phyloP scores from a whole-genome alignment of 30 jellyfish, hydroid and myxozoan genomes.

The Aurelia sp. region DNA sequence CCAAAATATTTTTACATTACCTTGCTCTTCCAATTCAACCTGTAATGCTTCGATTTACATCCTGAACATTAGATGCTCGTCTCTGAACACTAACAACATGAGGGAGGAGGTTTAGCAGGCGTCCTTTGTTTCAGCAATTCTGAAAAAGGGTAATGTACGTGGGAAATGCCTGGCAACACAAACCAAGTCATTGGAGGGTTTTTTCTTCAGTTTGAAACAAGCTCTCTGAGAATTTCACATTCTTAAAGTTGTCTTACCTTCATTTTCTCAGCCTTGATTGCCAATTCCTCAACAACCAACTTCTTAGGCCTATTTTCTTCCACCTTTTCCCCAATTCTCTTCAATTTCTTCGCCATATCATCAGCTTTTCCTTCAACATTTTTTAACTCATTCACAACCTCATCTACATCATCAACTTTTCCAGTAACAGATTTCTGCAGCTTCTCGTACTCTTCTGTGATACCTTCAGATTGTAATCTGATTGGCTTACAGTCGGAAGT shows the following conservation, averaged over 20 bases:
- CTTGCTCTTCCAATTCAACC: too few relatives aligned
- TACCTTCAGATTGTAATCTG: constrained; percentile 80
- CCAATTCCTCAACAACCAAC: constrained; percentile 83
- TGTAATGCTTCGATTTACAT: too few relatives aligned
- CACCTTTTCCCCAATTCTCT: constrained; percentile 43
- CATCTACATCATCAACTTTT: constrained; percentile 54
- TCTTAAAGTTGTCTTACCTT: constrained; percentile 10
- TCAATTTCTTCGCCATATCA: constrained; percentile 63
- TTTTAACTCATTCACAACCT: constrained; percentile 68
- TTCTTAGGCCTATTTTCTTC: constrained; percentile 81
- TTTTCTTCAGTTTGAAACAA: too few relatives aligned
- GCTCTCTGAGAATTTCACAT: too few relatives aligned
- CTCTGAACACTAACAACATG: too few relatives aligned
- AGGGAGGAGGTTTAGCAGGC: too few relatives aligned
- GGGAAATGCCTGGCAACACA: not conserved
- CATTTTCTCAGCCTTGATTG: constrained; percentile 46
- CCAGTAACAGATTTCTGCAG: constrained; percentile 30
- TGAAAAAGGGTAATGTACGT: too few relatives aligned
- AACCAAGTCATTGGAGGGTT: not conserved
- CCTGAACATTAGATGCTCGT: too few relatives aligned
- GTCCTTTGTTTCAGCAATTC: too few relatives aligned
- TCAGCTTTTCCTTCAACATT: constrained; percentile 65
- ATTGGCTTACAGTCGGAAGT: constrained; percentile 76
- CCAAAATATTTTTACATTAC: too few relatives aligned
- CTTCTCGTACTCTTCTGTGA: constrained; percentile 72